These are phyloP conservation scores for Petrocephalus microphthalmus DNA, from an alignment of 2,113 vertebrate genomes.

Conservation along the genomic window DNA sequence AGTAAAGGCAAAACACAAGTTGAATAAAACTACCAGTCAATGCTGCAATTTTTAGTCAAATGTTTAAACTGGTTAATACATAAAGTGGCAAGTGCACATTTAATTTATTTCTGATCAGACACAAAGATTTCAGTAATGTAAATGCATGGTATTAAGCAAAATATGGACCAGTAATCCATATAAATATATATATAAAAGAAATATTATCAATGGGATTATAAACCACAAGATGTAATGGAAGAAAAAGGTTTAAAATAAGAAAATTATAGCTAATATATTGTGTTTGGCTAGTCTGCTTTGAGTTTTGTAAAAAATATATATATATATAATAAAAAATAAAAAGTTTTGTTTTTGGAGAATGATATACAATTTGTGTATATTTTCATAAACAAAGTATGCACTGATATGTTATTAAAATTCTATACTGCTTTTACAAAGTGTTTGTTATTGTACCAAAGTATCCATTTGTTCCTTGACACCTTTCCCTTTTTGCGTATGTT, in stretches of 20 bases:
- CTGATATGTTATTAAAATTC: constrained; percentile 88
- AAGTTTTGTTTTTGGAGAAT: constrained; percentile 75
- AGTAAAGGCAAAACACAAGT: constrained; percentile 52
- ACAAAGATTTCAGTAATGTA: constrained; percentile 57
- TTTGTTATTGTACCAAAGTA: constrained; percentile 90
- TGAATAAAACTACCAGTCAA: constrained; percentile 73
- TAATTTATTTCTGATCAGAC: constrained; percentile 79
- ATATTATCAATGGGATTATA: constrained; percentile 72
- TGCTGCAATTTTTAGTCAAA: constrained; percentile 89
- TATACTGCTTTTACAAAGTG: constrained; percentile 88
- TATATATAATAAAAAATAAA: constrained; percentile 41
- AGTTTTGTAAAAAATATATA: constrained; percentile 61
- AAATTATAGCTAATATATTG: constrained; percentile 90
- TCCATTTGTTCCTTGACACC: constrained; percentile 75
- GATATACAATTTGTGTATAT: constrained; percentile 93
- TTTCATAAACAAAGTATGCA: constrained; percentile 95
- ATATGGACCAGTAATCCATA: constrained; percentile 60
- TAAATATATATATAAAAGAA: constrained; percentile 56
- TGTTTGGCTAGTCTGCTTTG: constrained; percentile 83
- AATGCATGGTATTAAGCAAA: constrained; percentile 70
- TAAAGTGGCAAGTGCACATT: constrained; percentile 56
- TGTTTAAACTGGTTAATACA: constrained; percentile 42
- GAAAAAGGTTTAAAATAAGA: constrained; percentile 58
- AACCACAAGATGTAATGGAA: constrained; percentile 64
- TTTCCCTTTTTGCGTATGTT: constrained; percentile 70